Evolutionary conservation across 2,113 vertebrate species (phyloP).

Genomic region (Oxyura jamaicensis): DNA sequence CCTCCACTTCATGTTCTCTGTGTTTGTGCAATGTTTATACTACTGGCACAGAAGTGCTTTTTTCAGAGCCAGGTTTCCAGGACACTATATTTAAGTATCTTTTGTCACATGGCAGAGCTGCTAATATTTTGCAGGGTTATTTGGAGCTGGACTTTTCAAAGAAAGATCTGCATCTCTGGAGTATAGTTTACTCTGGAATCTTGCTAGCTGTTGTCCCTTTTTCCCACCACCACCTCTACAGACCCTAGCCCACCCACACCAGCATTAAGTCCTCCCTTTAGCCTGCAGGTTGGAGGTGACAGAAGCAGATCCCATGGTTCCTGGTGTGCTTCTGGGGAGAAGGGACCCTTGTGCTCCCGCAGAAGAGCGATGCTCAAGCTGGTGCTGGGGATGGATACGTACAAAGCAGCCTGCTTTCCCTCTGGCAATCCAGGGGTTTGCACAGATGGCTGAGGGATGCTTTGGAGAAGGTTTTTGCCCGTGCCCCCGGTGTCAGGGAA

Average conservation of each 20-base stretch:
- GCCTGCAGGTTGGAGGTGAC: neutral
- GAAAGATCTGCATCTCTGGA: neutral
- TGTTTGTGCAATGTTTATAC: neutral
- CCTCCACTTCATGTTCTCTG: neutral
- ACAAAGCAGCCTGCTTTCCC: neutral
- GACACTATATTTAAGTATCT: neutral
- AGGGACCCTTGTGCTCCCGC: neutral
- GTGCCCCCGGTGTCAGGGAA: fast-evolving
- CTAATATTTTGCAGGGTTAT: neutral
- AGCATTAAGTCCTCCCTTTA: neutral
- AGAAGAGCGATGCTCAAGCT: neutral
- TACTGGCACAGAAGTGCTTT: neutral
- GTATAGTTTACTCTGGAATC: neutral
- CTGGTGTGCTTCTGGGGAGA: neutral
- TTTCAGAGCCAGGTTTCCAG: neutral
- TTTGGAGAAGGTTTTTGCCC: neutral
- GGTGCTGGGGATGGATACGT: fast-evolving
- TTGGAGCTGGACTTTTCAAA: neutral
- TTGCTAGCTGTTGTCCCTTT: neutral
- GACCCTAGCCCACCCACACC: too few relatives aligned
- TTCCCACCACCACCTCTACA: neutral
- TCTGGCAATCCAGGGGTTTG: neutral
- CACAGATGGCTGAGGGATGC: neutral
- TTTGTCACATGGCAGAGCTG: neutral
- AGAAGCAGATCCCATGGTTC: neutral